Conservation (phyloP, 2,797 vertebrate genomes). For the Megaceryle alcyon region DNA sequence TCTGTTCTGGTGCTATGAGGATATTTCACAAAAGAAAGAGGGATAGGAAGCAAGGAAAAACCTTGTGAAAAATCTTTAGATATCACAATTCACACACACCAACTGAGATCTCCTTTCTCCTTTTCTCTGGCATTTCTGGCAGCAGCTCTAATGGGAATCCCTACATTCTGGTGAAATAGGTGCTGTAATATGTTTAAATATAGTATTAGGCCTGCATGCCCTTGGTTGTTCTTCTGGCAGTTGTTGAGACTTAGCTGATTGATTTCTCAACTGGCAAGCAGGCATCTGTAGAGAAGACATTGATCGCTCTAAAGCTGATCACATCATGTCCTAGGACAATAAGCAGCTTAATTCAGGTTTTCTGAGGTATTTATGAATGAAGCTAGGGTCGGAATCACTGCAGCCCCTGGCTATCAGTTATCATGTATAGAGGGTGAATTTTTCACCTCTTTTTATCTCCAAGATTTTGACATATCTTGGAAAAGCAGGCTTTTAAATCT, state of each 20-base stretch:
- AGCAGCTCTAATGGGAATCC: not conserved
- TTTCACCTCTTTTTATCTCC: not conserved
- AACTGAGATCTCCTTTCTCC: not conserved
- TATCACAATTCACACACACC: not conserved
- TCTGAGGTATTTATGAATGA: not conserved
- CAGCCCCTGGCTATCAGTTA: not conserved
- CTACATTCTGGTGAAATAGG: not conserved
- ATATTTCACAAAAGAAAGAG: not conserved
- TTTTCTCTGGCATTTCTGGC: not conserved
- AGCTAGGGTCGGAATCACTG: not conserved
- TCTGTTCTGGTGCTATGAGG: not conserved
- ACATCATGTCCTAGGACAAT: not conserved
- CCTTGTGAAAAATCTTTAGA: not conserved
- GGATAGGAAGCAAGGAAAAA: not conserved
- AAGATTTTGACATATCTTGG: not conserved
- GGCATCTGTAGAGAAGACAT: conserved; percentile 2
- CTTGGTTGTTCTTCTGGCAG: conserved; percentile 26
- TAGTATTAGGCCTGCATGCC: not conserved
- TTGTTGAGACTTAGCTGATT: conserved; percentile 1
- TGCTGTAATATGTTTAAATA: conserved; percentile 5
- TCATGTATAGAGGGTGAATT: not conserved
- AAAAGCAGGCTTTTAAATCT: not conserved
- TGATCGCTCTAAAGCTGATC: conserved; percentile 15
- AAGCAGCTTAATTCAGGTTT: conserved; percentile 40
- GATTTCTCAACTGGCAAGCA: conserved; percentile 31